These are phyloP conservation scores for Notiomystis cincta DNA, from an alignment of 2,113 vertebrate genomes.

Conservation along the genomic window DNA sequence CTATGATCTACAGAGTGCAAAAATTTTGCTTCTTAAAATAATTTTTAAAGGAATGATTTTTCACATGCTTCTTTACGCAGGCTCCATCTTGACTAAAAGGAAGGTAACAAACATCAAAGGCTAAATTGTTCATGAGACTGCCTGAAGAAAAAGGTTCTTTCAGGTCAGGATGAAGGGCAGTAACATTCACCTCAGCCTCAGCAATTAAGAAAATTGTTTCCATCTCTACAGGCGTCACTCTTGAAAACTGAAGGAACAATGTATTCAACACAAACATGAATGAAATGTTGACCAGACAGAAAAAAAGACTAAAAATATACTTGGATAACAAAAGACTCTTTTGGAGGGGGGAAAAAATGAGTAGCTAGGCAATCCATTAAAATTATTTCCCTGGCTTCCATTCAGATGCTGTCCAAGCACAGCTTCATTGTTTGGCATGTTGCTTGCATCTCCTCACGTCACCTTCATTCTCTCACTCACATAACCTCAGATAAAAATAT, in stretches of 20 bases:
- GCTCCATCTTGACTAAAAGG: background rate
- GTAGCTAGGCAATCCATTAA: slow-evolving; percentile 35
- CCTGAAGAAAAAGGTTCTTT: slow-evolving; percentile 44
- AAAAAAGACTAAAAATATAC: slow-evolving; percentile 29
- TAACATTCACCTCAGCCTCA: slow-evolving; percentile 1
- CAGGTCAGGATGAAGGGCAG: slow-evolving; percentile 19
- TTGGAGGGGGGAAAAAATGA: background rate
- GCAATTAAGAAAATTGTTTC: slow-evolving; percentile 48
- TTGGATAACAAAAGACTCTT: slow-evolving; percentile 16
- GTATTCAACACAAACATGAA: slow-evolving; percentile 31
- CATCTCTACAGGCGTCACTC: slow-evolving; percentile 1
- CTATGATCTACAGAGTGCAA: background rate
- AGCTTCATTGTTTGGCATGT: slow-evolving; percentile 17
- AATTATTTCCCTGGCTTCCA: slow-evolving; percentile 29
- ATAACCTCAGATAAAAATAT: slow-evolving; percentile 9
- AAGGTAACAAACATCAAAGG: slow-evolving; percentile 17
- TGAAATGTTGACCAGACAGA: slow-evolving; percentile 50
- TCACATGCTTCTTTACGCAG: background rate
- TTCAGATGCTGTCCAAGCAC: slow-evolving; percentile 55
- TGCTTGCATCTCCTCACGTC: background rate
- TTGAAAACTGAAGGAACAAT: background rate
- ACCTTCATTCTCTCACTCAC: slow-evolving; percentile 11
- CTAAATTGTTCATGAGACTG: background rate
- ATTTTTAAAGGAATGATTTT: background rate
- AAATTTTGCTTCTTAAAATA: background rate